Conservation (phyloP, 2,888 invertebrate genomes). For the Mesorhabditis spiculigera region DNA sequence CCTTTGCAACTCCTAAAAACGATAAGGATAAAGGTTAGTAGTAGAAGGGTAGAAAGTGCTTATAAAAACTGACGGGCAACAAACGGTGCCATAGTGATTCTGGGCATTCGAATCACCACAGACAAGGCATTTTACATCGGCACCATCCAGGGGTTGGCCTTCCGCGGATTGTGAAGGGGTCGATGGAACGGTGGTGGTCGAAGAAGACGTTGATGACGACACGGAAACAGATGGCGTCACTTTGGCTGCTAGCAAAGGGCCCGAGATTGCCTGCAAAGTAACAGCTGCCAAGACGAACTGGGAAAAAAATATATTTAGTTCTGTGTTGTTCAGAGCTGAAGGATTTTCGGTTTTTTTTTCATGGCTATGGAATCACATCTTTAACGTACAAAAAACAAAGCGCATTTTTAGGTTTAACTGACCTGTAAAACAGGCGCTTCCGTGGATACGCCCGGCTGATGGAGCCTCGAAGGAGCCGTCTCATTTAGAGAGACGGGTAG, state of each 20-base stretch:
- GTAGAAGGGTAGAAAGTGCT: background rate
- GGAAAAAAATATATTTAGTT: too few relatives aligned
- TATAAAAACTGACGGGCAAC: slow-evolving; percentile 29
- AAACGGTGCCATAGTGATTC: slow-evolving; percentile 30
- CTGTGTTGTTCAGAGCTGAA: too few relatives aligned
- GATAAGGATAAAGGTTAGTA: background rate
- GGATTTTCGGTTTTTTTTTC: too few relatives aligned
- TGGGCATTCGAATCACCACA: slow-evolving; percentile 28
- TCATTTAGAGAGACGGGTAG: too few relatives aligned
- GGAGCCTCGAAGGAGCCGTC: too few relatives aligned
- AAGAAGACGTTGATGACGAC: background rate
- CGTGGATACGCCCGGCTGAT: too few relatives aligned
- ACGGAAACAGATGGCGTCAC: background rate
- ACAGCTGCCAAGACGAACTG: too few relatives aligned
- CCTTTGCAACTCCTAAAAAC: slow-evolving; percentile 32
- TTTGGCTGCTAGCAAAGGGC: background rate
- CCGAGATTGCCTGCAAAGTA: background rate
- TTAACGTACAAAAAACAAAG: too few relatives aligned
- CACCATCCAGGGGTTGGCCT: background rate
- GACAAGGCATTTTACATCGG: slow-evolving; percentile 21
- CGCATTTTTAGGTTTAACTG: too few relatives aligned
- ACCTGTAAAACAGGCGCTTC: too few relatives aligned
- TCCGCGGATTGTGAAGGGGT: background rate
- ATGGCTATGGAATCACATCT: too few relatives aligned
- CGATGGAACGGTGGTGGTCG: background rate